Evolutionary conservation across 1,140 invertebrate species (phyloP).

Genomic region (Belonocnema kinseyi): DNA sequence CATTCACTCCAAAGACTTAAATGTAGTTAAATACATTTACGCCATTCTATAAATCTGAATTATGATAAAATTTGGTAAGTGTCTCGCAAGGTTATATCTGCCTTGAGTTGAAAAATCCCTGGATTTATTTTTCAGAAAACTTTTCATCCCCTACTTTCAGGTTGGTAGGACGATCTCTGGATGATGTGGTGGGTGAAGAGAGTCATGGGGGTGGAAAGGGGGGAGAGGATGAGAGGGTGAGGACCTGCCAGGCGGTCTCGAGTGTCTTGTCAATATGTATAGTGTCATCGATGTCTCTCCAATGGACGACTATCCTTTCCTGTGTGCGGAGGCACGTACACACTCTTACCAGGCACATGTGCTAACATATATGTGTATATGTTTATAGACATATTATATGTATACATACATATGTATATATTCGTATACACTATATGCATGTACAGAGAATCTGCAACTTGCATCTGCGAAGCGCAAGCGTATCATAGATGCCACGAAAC

Average conservation of each 20-base stretch:
- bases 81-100: no score
- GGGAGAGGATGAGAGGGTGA: slow-evolving; percentile 39
- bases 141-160: neutral
- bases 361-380: neutral
- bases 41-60: no score
- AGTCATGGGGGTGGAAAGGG: neutral
- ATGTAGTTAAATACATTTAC: no score
- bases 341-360: slow-evolving; percentile 35
- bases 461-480: slow-evolving; percentile 21
- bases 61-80: no score
- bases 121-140: neutral
- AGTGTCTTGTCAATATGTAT: slow-evolving; percentile 74
- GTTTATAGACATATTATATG: neutral
- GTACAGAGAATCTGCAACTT: neutral
- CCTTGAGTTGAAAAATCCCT: no score
- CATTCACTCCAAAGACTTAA: no score
- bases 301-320: slow-evolving; percentile 58
- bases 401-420: neutral
- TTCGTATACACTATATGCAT: neutral
- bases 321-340: slow-evolving; percentile 43
- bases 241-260: slow-evolving; percentile 50
- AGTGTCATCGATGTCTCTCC: slow-evolving; percentile 73
- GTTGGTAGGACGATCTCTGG: neutral
- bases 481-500: slow-evolving; percentile 7
- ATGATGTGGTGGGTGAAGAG: neutral